Percentiles rank a stretch among this genome's conserved stretches.
phyloP scores from a whole-genome alignment of 2,888 invertebrate species.

The Venusia cambrica region DNA sequence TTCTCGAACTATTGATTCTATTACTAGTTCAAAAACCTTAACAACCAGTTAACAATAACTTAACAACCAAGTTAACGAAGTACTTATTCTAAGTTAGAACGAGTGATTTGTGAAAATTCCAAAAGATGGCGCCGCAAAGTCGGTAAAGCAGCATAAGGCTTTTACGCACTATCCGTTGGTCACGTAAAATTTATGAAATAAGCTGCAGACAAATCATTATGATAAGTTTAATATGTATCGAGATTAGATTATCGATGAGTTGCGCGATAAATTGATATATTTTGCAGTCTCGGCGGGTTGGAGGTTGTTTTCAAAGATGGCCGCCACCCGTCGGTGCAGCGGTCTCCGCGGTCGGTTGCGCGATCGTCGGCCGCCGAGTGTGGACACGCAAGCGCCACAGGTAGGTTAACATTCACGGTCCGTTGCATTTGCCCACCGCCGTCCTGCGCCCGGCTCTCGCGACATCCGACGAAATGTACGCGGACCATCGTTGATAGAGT shows the following conservation, averaged over 20 bases:
- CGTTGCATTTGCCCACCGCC: slow-evolving; percentile 75
- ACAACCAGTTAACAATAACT: not conserved
- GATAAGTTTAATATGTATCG: too few species aligned
- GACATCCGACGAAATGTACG: slow-evolving; percentile 62
- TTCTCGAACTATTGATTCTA: too few species aligned
- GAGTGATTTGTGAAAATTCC: slow-evolving; percentile 12
- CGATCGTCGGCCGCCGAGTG: slow-evolving; percentile 37
- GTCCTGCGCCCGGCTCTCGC: slow-evolving; percentile 63
- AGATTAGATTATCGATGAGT: too few species aligned
- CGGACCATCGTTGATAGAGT: slow-evolving; percentile 65
- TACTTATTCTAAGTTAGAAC: slow-evolving; percentile 14
- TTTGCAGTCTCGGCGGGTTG: too few species aligned
- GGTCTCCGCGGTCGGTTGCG: slow-evolving; percentile 56
- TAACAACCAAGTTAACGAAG: slow-evolving; percentile 1
- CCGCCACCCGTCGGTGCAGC: slow-evolving; percentile 63
- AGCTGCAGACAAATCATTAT: too few species aligned
- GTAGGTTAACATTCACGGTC: slow-evolving; percentile 79
- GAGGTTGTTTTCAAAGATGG: slow-evolving; percentile 59
- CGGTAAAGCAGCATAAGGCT: slow-evolving; percentile 58
- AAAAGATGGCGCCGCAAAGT: slow-evolving; percentile 47
- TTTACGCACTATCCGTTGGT: slow-evolving; percentile 31
- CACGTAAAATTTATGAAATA: not conserved
- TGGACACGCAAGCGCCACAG: slow-evolving; percentile 78
- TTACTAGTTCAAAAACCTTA: too few species aligned
- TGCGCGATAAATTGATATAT: too few species aligned